phyloP scores from a whole-genome alignment of 2,888 invertebrate genomes.

The Parelbella ahira region DNA sequence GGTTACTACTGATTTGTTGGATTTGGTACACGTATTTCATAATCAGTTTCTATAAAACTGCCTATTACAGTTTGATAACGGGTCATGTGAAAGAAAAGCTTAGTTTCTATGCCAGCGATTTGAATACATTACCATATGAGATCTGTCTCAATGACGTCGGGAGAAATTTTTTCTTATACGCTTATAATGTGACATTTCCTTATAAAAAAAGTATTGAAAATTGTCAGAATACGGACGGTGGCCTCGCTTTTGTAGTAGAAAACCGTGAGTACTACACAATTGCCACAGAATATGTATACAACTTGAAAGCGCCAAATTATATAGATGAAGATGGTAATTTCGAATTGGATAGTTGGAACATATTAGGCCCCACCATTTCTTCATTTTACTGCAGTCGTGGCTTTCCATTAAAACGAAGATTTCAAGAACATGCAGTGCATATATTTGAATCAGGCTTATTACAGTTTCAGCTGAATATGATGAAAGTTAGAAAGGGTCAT shows the following conservation, averaged over 20 bases:
- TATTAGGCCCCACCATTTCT: slow-evolving; percentile 38
- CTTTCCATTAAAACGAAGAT: slow-evolving; percentile 39
- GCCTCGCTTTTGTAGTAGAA: slow-evolving; percentile 41
- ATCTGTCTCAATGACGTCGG: slow-evolving; percentile 47
- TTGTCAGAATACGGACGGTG: slow-evolving; percentile 37
- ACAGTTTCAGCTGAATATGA: slow-evolving; percentile 6
- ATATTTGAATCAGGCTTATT: slow-evolving; percentile 46
- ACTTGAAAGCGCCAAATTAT: slow-evolving; percentile 40
- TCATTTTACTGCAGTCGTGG: slow-evolving; percentile 45
- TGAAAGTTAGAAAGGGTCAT: slow-evolving; percentile 16
- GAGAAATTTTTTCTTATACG: slow-evolving; percentile 40
- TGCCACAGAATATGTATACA: slow-evolving; percentile 40
- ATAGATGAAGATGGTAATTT: slow-evolving; percentile 37
- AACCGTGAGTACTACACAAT: slow-evolving; percentile 41
- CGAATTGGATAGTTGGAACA: slow-evolving; percentile 40
- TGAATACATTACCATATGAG: slow-evolving; percentile 38
- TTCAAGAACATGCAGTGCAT: slow-evolving; percentile 38
- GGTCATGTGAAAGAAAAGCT: slow-evolving; percentile 36
- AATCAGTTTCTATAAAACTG: slow-evolving; percentile 53
- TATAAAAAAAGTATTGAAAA: slow-evolving; percentile 32
- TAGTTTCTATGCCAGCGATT: slow-evolving; percentile 34
- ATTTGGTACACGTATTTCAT: slow-evolving; percentile 57
- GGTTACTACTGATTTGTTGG: slow-evolving; percentile 47
- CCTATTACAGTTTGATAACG: slow-evolving; percentile 46
- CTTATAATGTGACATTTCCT: slow-evolving; percentile 45